Evolutionary conservation across 2,797 vertebrate genomes (phyloP), one percentile per base, ranked within the genome.

Genomic region (Pampus argenteus): DNA sequence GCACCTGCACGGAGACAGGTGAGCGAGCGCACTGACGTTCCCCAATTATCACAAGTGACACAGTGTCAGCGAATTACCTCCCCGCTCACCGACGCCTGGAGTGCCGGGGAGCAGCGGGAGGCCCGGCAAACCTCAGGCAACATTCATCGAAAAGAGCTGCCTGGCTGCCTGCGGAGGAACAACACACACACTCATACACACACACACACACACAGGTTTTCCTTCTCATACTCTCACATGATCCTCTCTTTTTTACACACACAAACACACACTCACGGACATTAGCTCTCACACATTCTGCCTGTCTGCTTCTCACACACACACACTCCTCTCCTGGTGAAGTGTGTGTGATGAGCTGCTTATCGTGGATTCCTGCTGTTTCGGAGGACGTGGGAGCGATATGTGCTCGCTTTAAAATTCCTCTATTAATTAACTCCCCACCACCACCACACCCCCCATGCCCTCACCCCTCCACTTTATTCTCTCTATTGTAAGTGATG

Each of bases 11-110:
- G 20, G 75, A 88, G 90, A 91, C 91, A 94, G 93, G 91, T 93
- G 92, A 93, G 79, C 55, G 48, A 76, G 81, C 74, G 61, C 66
- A 29, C 82, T 60, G 77, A 82, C 72, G 67, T 76, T 82, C 84
- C 83, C 88, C 89, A 91, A 92, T 93, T 92, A 93, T 91, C 90
- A 86, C 82, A 82, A 81, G 88, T 85, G 88, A 86, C 90, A 91
- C 72, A 20, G 82, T 86, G 89, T 90, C 86, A 83, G 88, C 66
- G 91, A 91, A 86, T 90, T 87, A 90, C 88, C 82, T 83, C 60
- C 69, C 64, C 34, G 82, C 72, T 88, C 86, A 83, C 79, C 5
- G 66, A 67, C 54, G 48, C 61, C 85, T 54, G 60, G 84, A 82
- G 89, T 58, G 77, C 81, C 45, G 31, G 31, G 74, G 72, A 86